Evolutionary conservation across 2,113 vertebrate genomes (phyloP).

Genomic region (Oceanodroma tethys): DNA sequence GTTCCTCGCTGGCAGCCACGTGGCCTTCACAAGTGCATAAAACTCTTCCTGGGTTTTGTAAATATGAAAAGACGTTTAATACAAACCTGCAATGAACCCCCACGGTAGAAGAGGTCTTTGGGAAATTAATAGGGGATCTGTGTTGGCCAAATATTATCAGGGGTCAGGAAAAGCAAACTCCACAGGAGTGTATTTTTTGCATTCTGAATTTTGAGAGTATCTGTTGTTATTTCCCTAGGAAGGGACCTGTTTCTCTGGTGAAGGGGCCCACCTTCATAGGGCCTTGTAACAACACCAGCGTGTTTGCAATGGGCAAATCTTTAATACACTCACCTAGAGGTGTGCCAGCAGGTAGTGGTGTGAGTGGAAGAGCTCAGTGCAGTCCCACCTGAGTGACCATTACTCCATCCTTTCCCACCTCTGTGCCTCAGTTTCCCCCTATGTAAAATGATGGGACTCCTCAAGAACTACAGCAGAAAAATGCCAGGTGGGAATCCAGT

Average conservation of each 20-base stretch:
- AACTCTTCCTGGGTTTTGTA: background rate
- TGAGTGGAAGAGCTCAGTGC: background rate
- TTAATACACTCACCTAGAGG: background rate
- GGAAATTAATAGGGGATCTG: background rate
- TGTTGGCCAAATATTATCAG: background rate
- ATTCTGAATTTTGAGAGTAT: background rate
- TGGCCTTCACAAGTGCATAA: background rate
- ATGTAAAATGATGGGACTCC: background rate
- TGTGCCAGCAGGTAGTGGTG: background rate
- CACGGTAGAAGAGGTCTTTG: background rate
- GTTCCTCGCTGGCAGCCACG: background rate
- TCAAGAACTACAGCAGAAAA: background rate
- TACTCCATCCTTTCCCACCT: background rate
- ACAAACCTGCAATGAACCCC: background rate
- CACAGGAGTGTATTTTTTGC: background rate
- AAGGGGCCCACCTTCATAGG: background rate
- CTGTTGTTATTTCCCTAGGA: background rate
- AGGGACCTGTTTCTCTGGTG: background rate
- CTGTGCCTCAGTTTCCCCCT: background rate
- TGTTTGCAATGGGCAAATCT: background rate
- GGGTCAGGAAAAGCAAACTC: background rate
- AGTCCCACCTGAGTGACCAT: rapidly evolving
- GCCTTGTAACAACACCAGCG: rapidly evolving
- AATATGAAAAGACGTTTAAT: background rate
- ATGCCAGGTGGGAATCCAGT: rapidly evolving